Evolutionary conservation across 2,797 vertebrate genomes (phyloP).

Genomic region (Heterohyrax brucei): DNA sequence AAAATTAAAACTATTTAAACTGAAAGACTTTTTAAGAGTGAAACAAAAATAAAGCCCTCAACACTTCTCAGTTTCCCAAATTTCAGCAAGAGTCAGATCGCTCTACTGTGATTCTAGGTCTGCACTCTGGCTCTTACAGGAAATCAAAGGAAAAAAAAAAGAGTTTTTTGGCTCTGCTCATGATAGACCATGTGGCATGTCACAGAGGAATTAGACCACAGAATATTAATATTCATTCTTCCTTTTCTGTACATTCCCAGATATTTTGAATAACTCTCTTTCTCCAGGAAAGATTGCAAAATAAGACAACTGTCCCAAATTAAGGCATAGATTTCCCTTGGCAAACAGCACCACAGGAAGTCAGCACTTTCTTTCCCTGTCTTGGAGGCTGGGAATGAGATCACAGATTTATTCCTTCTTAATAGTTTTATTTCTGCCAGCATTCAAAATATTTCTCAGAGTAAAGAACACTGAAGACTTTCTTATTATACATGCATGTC

Average conservation of each 20-base stretch:
- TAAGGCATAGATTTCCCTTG: not conserved
- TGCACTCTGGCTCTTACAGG: not conserved
- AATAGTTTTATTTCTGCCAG: constrained; percentile 34
- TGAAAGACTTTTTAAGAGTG: not conserved
- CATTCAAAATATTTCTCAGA: constrained; percentile 31
- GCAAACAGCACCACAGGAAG: not conserved
- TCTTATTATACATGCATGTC: not conserved
- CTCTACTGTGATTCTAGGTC: not conserved
- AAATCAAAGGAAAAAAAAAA: constrained; percentile 58
- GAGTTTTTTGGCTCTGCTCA: not conserved
- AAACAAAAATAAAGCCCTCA: not conserved
- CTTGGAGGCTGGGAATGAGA: constrained; percentile 3
- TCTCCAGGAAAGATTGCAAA: not conserved
- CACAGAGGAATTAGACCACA: constrained; percentile 41
- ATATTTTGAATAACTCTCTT: not conserved
- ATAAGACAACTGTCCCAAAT: not conserved
- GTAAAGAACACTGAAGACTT: not conserved
- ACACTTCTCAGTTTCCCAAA: not conserved
- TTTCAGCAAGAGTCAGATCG: not conserved
- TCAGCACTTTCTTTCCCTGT: not conserved
- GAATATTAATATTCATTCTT: constrained; percentile 55
- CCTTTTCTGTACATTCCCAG: constrained; percentile 7
- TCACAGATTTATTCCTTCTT: not conserved
- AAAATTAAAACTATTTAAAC: not conserved
- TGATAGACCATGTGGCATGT: not conserved